phyloP scores from a whole-genome alignment of 2,888 invertebrate species.

The Mystacides longicornis region DNA sequence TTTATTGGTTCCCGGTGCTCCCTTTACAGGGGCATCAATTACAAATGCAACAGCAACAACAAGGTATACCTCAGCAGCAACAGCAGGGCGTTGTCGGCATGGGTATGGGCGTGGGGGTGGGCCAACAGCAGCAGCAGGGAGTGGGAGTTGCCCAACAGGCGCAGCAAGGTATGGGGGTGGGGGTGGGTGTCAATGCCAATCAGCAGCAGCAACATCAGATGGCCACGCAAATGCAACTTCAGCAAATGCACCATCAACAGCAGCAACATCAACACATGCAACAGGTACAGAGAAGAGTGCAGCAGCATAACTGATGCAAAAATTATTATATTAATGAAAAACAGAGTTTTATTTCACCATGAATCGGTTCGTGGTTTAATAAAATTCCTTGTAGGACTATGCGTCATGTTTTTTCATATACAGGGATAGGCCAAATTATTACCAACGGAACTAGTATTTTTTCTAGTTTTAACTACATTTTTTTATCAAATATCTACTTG shows the following conservation, averaged over 20 bases:
- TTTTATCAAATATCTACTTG: too few species aligned
- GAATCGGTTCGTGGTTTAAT: too few species aligned
- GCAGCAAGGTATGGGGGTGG: neutral
- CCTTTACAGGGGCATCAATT: too few species aligned
- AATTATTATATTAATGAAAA: too few species aligned
- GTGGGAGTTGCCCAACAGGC: neutral
- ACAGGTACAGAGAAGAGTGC: conserved; percentile 11
- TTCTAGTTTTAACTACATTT: too few species aligned
- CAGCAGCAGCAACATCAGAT: conserved; percentile 48
- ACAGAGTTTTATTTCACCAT: too few species aligned
- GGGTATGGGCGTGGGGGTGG: neutral
- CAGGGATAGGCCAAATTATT: too few species aligned
- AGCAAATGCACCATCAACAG: conserved; percentile 38
- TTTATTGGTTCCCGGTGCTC: too few species aligned
- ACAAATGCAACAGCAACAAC: neutral
- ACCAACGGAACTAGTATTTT: too few species aligned
- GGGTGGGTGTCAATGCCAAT: conserved; percentile 42
- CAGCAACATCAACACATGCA: conserved; percentile 16
- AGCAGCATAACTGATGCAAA: neutral
- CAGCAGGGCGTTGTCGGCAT: too few species aligned
- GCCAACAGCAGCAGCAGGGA: neutral
- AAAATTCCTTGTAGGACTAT: too few species aligned
- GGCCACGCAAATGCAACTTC: conserved; percentile 49
- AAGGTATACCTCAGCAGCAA: neutral
- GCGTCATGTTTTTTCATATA: too few species aligned